Percentiles rank a stretch among this genome's conserved stretches.
Evolutionary conservation across 2,888 invertebrate species (phyloP).

Genomic region (Phlogophora meticulosa): DNA sequence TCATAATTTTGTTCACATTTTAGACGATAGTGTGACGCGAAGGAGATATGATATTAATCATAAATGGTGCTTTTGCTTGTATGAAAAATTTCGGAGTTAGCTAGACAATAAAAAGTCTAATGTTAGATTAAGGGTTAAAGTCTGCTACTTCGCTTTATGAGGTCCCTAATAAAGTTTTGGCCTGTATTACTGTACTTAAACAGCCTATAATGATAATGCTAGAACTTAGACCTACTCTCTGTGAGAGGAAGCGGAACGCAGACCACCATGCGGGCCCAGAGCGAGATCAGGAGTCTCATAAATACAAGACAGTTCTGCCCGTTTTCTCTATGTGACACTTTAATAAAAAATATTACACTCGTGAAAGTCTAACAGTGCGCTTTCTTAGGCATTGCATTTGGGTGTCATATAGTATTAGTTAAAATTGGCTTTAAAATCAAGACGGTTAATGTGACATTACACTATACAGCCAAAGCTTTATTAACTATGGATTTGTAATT

Average conservation of each 20-base stretch:
- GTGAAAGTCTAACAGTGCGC: too few species aligned
- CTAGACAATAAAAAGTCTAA: constrained; percentile 47
- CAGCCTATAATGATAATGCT: not conserved
- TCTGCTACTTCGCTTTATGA: constrained; percentile 29
- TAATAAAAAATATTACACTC: too few species aligned
- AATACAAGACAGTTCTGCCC: too few species aligned
- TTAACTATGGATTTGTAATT: not conserved
- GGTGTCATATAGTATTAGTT: too few species aligned
- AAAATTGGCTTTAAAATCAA: not conserved
- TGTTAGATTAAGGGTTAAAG: constrained; percentile 31
- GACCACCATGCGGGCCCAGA: not conserved
- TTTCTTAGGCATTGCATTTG: too few species aligned
- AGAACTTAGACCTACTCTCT: not conserved
- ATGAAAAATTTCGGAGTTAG: constrained; percentile 48
- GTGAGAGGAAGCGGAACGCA: too few species aligned
- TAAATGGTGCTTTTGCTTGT: constrained; percentile 67
- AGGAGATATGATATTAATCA: constrained; percentile 42
- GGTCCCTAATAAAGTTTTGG: constrained; percentile 8
- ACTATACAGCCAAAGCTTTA: not conserved
- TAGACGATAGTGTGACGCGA: constrained; percentile 4
- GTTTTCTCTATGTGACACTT: too few species aligned
- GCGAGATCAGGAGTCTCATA: too few species aligned
- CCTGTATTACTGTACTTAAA: constrained; percentile 20
- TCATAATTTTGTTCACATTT: constrained; percentile 13
- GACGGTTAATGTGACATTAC: not conserved